A percentile compares a stretch with the other conserved stretches of the same genome.
Evolutionary conservation across 2,888 invertebrate genomes (phyloP).

Genomic region (Luperina nickerlii): DNA sequence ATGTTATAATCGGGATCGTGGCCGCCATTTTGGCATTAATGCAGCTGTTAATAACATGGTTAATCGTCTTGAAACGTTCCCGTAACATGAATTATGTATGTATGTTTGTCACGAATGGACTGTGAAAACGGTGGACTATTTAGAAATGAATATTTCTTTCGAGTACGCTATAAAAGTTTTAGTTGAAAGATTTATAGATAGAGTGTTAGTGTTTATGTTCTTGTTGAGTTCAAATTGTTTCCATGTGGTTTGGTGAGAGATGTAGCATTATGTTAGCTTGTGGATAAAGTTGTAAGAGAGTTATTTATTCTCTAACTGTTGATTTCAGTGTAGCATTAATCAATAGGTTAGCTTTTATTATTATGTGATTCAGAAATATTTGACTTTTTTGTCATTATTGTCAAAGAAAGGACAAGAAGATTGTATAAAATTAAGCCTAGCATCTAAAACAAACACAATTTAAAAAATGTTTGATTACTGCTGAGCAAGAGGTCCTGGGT

Average conservation of each 20-base stretch:
- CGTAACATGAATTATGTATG: slow-evolving; percentile 65
- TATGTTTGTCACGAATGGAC: slow-evolving; percentile 57
- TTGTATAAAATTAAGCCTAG: neutral
- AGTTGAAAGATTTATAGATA: slow-evolving; percentile 32
- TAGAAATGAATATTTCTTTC: slow-evolving; percentile 52
- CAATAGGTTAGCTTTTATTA: neutral
- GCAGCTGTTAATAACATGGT: slow-evolving; percentile 63
- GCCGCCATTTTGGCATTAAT: slow-evolving; percentile 58
- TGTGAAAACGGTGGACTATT: slow-evolving; percentile 60
- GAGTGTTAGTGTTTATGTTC: slow-evolving; percentile 24
- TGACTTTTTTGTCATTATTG: too few relatives aligned
- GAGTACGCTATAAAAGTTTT: slow-evolving; percentile 41
- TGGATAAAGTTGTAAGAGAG: neutral
- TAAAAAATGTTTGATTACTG: neutral
- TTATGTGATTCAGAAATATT: neutral
- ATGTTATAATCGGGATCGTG: slow-evolving; percentile 49
- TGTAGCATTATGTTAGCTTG: neutral
- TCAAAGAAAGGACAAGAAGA: neutral
- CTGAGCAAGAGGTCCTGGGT: neutral
- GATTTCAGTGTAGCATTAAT: neutral
- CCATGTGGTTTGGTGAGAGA: slow-evolving; percentile 21
- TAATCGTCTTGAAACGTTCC: slow-evolving; percentile 60
- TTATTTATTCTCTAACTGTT: neutral
- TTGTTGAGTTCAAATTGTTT: slow-evolving; percentile 24
- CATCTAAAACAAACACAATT: neutral